phyloP scores from a whole-genome alignment of 37 sponge, comb jelly and placozoan genomes.

The Beroe forskalii region DNA sequence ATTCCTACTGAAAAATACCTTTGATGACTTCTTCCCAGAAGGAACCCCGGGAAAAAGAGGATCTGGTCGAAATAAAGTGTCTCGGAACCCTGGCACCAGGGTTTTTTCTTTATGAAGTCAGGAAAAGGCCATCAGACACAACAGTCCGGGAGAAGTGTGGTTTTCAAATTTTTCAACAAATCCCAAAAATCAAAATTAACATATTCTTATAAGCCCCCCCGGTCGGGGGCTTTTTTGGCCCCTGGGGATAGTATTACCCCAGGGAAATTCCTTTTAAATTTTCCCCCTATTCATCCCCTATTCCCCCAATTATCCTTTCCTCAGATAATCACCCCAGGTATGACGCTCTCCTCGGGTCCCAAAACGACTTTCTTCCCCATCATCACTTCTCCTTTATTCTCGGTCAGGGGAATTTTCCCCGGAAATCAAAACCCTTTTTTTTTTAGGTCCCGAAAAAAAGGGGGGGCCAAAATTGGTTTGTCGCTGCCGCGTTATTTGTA shows the following conservation, averaged over 20 bases:
- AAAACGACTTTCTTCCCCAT: conserved; percentile 32
- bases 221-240: background rate
- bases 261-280: too few species aligned
- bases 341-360: conserved; percentile 37
- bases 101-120: conserved; percentile 49
- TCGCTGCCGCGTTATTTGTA: too few species aligned
- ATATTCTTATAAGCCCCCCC: too few species aligned
- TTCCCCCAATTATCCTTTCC: too few species aligned
- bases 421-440: too few species aligned
- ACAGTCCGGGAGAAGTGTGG: conserved; percentile 36
- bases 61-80: conserved; percentile 37
- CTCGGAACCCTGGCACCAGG: conserved; percentile 51
- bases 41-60: conserved; percentile 12
- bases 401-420: conserved; percentile 16
- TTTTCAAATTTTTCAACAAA: too few species aligned
- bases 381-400: conserved; percentile 1
- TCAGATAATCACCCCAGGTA: conserved; percentile 50
- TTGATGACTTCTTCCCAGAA: conserved; percentile 36
- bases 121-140: conserved; percentile 39
- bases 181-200: too few species aligned
- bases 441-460: too few species aligned
- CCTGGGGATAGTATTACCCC: background rate
- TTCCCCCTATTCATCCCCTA: too few species aligned
- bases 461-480: too few species aligned
- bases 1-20: too few species aligned